phyloP scores from a whole-genome alignment of 2,113 vertebrate genomes.

The Piprites chloris region DNA sequence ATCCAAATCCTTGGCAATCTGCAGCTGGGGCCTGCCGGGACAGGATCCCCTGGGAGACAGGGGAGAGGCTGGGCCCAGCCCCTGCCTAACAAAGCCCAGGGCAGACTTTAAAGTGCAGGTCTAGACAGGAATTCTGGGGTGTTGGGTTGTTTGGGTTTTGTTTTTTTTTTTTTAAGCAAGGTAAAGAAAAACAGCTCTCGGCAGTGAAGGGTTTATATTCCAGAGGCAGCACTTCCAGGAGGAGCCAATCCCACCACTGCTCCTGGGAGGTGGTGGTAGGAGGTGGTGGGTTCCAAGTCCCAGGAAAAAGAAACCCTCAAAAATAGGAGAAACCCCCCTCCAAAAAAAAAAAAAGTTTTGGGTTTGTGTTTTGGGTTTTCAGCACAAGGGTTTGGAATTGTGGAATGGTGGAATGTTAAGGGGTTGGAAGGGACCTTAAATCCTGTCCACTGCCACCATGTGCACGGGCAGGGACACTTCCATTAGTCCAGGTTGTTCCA shows the following conservation, averaged over 20 bases:
- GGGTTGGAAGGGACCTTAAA: neutral
- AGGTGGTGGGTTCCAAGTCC: accelerated
- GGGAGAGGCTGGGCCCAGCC: constrained; percentile 34
- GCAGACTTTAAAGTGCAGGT: constrained; percentile 27
- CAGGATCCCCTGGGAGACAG: neutral
- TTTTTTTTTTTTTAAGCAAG: neutral
- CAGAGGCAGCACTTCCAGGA: neutral
- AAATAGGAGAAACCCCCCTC: accelerated
- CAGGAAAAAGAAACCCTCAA: neutral
- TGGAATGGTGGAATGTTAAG: neutral
- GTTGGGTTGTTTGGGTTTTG: neutral
- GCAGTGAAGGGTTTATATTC: neutral
- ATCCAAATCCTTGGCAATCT: neutral
- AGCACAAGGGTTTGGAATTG: neutral
- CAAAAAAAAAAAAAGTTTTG: neutral
- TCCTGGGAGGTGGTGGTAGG: accelerated
- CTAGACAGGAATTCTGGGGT: neutral
- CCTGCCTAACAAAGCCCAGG: neutral
- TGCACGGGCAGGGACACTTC: neutral
- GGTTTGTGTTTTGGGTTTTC: neutral
- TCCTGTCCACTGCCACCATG: neutral
- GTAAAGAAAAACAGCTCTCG: neutral
- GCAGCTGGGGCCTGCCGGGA: constrained; percentile 11
- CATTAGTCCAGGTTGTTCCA: neutral
- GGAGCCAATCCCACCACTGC: accelerated